Percentiles rank a stretch among this genome's conserved stretches.
Conservation (phyloP, 2,113 vertebrate genomes). For the Clarias batrachus region DNA sequence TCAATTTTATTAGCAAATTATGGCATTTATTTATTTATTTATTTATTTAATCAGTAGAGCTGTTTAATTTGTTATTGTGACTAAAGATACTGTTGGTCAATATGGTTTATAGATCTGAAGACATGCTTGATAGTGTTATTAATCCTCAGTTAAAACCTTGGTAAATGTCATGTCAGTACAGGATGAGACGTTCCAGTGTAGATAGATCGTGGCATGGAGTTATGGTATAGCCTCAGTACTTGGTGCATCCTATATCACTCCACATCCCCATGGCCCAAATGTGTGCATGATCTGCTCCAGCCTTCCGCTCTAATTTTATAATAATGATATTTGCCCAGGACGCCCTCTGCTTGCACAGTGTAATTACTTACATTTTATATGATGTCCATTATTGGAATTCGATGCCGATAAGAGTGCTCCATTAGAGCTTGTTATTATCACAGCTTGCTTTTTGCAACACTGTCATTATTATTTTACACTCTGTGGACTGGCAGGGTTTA, state of each 20-base stretch:
- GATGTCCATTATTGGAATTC: conserved; percentile 64
- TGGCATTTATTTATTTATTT: neutral
- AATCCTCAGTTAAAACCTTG: conserved; percentile 28
- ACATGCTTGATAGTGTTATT: conserved; percentile 9
- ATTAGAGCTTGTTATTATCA: conserved; percentile 64
- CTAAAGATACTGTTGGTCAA: neutral
- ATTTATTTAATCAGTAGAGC: conserved; percentile 1
- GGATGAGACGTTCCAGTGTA: conserved; percentile 23
- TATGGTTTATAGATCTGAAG: neutral
- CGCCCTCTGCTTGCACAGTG: conserved; percentile 60
- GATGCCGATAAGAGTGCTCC: conserved; percentile 60
- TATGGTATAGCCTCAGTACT: conserved; percentile 34
- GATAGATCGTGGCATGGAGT: conserved; percentile 30
- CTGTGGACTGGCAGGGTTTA: conserved; percentile 51
- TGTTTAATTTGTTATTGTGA: conserved; percentile 25
- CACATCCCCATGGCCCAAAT: conserved; percentile 51
- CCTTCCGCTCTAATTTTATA: conserved; percentile 61
- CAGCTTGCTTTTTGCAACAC: conserved; percentile 61
- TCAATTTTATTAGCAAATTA: neutral
- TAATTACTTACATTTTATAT: conserved; percentile 64
- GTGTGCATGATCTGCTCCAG: conserved; percentile 49
- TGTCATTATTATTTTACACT: conserved; percentile 61
- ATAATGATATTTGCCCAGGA: conserved; percentile 64
- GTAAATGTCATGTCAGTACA: conserved; percentile 24
- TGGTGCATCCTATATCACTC: conserved; percentile 37